A percentile compares a stretch with the other conserved stretches of the same genome.
Conservation (phyloP, 2,888 invertebrate species). For the Synanthedon tipuliformis region DNA sequence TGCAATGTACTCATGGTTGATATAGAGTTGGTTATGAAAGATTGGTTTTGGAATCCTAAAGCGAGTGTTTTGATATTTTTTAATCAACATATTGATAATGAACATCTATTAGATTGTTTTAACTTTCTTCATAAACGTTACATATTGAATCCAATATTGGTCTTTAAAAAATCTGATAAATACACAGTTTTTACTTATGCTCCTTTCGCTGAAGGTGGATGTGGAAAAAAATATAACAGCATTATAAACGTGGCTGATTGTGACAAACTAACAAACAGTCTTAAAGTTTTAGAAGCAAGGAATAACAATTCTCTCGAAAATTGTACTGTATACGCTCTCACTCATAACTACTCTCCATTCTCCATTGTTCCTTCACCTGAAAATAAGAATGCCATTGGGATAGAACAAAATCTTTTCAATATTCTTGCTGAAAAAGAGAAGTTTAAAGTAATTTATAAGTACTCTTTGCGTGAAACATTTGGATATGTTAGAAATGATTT, state of each 20-base stretch:
- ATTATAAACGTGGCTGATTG: conserved; percentile 7
- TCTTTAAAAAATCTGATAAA: neutral
- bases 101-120: neutral
- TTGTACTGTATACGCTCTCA: conserved; percentile 4
- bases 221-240: conserved; percentile 7
- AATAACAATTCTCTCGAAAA: conserved; percentile 3
- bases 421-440: conserved; percentile 2
- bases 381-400: conserved; percentile 1
- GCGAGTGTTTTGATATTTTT: neutral
- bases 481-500: conserved; percentile 4
- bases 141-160: neutral
- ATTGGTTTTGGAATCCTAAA: neutral
- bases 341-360: conserved; percentile 6
- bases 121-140: neutral
- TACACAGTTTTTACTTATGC: conserved; percentile 6
- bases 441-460: conserved; percentile 4
- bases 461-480: conserved; percentile 1
- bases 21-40: neutral
- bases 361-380: neutral
- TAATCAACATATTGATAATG: neutral
- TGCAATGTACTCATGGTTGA: neutral
- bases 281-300: neutral
- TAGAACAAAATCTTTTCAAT: conserved; percentile 4
- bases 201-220: conserved; percentile 7
- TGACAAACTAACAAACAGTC: neutral